Conservation (phyloP, 2,113 vertebrate species). For the Ammodytes dubius region DNA sequence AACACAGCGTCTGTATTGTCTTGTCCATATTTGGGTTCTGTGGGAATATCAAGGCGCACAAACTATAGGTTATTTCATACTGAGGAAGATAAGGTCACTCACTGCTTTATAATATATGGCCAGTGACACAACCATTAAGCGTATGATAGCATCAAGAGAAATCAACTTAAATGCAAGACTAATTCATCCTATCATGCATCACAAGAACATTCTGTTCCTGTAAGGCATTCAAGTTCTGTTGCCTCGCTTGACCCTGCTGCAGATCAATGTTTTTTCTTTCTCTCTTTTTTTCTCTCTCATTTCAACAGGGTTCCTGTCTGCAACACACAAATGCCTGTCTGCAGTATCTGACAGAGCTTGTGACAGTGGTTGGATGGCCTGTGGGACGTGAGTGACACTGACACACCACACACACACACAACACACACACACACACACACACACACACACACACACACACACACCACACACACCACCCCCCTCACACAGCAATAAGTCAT, state of each 20-base stretch:
- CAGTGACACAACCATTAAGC: not conserved
- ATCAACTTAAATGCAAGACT: constrained; percentile 10
- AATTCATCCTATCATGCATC: not conserved
- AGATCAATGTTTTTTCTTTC: not conserved
- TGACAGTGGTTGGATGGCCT: constrained; percentile 13
- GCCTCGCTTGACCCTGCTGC: constrained; percentile 36
- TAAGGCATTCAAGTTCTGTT: not conserved
- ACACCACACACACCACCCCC: not conserved
- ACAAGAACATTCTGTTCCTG: not conserved
- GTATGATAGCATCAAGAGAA: constrained; percentile 15
- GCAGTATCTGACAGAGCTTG: not conserved
- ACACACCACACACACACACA: not conserved
- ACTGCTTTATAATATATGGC: not conserved
- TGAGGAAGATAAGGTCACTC: constrained; percentile 30
- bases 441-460: not conserved
- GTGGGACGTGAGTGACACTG: constrained; percentile 10
- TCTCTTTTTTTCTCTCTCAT: not conserved
- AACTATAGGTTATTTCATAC: constrained; percentile 59
- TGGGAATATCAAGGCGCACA: constrained; percentile 69
- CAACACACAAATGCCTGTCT: constrained; percentile 6
- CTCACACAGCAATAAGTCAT: constrained; percentile 59
- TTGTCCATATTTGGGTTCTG: constrained; percentile 51
- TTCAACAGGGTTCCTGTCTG: not conserved
- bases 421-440: not conserved
- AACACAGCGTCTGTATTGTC: not conserved